phyloP scores from a whole-genome alignment of 2,888 invertebrate genomes.

The Deilephila porcellus region DNA sequence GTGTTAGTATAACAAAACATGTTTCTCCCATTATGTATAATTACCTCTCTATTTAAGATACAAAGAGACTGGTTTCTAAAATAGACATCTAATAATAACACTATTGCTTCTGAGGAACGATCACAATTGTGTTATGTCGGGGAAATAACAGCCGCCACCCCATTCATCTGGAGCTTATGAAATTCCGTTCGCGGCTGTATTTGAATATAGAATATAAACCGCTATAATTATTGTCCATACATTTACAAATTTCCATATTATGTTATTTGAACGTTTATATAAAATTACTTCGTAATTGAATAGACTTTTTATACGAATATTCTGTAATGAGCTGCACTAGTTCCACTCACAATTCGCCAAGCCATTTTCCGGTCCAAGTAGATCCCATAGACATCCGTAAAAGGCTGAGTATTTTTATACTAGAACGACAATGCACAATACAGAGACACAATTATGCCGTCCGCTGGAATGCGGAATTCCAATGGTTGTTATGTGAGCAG shows the following conservation, averaged over 20 bases:
- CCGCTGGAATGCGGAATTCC: too few relatives aligned
- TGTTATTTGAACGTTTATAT: not conserved
- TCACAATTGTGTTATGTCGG: not conserved
- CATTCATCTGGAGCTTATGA: conserved; percentile 9
- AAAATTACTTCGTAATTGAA: too few relatives aligned
- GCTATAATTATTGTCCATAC: not conserved
- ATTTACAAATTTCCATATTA: not conserved
- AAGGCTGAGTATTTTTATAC: too few relatives aligned
- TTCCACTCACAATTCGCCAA: too few relatives aligned
- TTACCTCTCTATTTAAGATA: not conserved
- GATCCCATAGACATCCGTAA: too few relatives aligned
- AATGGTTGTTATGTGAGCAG: too few relatives aligned
- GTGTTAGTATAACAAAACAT: too few relatives aligned
- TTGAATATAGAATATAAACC: not conserved
- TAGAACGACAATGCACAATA: too few relatives aligned
- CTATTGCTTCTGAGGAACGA: not conserved
- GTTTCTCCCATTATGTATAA: not conserved
- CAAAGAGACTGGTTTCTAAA: not conserved
- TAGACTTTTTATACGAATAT: too few relatives aligned
- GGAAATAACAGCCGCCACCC: not conserved
- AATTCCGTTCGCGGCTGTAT: conserved; percentile 3
- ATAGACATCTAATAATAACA: not conserved
- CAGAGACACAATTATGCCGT: too few relatives aligned
- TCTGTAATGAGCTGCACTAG: too few relatives aligned
- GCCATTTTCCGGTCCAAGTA: too few relatives aligned